Evolutionary conservation across 2,888 invertebrate genomes (phyloP).

Genomic region (Pycnomerus fuliginosus): DNA sequence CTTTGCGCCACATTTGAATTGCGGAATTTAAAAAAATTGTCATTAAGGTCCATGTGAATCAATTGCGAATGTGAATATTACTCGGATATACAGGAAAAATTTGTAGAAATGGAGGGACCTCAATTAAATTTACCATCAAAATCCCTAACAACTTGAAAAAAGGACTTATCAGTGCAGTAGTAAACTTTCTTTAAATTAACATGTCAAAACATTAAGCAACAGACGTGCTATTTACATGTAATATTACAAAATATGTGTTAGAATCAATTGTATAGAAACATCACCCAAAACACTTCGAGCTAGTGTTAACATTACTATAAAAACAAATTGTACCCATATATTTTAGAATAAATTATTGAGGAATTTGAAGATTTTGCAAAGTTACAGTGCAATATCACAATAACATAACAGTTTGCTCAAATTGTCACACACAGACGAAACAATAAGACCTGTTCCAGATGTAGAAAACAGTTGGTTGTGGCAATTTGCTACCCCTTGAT

Average conservation of each 20-base stretch:
- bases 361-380: constrained; percentile 36
- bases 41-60: too few species aligned
- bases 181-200: background rate
- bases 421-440: constrained; percentile 10
- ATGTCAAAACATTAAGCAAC: constrained; percentile 35
- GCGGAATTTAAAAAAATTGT: too few species aligned
- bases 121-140: too few species aligned
- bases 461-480: too few species aligned
- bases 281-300: constrained; percentile 43
- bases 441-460: background rate
- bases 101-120: too few species aligned
- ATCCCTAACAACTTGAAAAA: too few species aligned
- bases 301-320: constrained; percentile 32
- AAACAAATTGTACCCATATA: constrained; percentile 43
- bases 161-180: too few species aligned
- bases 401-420: constrained; percentile 19
- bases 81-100: too few species aligned
- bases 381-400: constrained; percentile 32
- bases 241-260: constrained; percentile 43
- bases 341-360: constrained; percentile 42
- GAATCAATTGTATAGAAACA: constrained; percentile 38
- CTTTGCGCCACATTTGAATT: too few species aligned
- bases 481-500: too few species aligned
- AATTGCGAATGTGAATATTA: too few species aligned
- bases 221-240: constrained; percentile 43